Percentiles rank a stretch among this genome's conserved stretches.
phyloP scores from a whole-genome alignment of 1,140 invertebrate species.

The Ostrea denselamellosa region DNA sequence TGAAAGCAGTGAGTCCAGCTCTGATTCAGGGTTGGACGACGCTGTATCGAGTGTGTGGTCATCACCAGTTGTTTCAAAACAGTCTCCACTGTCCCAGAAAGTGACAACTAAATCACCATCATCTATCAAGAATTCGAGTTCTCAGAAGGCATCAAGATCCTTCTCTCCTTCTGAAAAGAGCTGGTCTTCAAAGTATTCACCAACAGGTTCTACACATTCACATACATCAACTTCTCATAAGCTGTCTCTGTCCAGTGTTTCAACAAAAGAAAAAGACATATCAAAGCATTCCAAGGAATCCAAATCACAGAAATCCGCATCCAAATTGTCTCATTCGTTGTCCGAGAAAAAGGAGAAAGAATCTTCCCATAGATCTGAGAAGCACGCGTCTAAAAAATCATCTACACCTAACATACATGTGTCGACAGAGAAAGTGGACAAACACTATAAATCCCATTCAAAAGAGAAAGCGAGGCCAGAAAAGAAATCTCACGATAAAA shows the following conservation, averaged over 20 bases:
- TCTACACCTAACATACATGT: neutral
- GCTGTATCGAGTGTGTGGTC: neutral
- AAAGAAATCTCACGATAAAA: neutral
- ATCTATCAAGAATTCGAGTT: neutral
- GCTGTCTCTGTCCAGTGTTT: neutral
- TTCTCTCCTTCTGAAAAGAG: constrained; percentile 29
- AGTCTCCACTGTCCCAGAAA: constrained; percentile 16
- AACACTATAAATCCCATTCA: constrained; percentile 25
- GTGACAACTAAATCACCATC: neutral
- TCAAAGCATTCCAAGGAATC: neutral
- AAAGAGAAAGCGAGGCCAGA: neutral
- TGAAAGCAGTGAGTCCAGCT: neutral
- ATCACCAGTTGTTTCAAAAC: neutral
- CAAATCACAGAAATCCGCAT: constrained; percentile 2
- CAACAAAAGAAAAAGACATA: constrained; percentile 11
- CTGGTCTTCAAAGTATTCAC: constrained; percentile 34
- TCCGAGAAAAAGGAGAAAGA: constrained; percentile 19
- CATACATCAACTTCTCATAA: constrained; percentile 19
- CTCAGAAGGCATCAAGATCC: neutral
- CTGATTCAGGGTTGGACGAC: constrained; percentile 22
- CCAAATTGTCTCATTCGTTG: neutral
- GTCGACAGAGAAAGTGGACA: neutral
- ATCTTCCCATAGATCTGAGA: neutral
- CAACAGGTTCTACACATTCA: constrained; percentile 12
- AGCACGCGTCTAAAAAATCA: constrained; percentile 6